Conservation (phyloP, 2,113 vertebrate genomes). For the Orientallactaga bullata region DNA sequence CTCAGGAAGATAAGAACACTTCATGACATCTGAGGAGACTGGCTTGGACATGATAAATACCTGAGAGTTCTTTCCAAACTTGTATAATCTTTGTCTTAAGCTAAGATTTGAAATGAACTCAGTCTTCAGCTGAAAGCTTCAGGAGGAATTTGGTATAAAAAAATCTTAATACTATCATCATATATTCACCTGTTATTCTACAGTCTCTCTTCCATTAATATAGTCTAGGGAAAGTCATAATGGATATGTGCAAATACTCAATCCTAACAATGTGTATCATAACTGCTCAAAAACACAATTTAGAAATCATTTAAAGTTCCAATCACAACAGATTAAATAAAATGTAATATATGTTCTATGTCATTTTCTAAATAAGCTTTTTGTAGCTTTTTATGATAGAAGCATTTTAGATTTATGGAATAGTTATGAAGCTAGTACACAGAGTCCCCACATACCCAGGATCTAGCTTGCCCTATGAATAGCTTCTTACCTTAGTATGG, state of each 20-base stretch:
- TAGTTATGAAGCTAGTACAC: not conserved
- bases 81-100: not conserved
- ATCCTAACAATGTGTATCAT: not conserved
- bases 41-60: not conserved
- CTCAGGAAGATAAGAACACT: not conserved
- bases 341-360: not conserved
- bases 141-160: not conserved
- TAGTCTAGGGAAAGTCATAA: constrained; percentile 28
- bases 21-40: not conserved
- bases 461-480: not conserved
- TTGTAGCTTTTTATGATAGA: not conserved
- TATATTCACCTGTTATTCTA: not conserved
- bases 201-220: constrained; percentile 3
- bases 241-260: not conserved
- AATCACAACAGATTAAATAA: constrained; percentile 34
- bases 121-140: not conserved
- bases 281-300: constrained; percentile 47
- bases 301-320: constrained; percentile 34
- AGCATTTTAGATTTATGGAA: not conserved
- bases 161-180: constrained; percentile 17
- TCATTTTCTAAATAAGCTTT: not conserved
- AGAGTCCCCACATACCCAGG: not conserved
- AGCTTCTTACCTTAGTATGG: not conserved
- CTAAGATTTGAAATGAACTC: not conserved
- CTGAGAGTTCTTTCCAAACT: not conserved